Percentiles rank a stretch among this genome's conserved stretches.
Conservation (phyloP, 2,113 vertebrate genomes). For the Daboia siamensis region DNA sequence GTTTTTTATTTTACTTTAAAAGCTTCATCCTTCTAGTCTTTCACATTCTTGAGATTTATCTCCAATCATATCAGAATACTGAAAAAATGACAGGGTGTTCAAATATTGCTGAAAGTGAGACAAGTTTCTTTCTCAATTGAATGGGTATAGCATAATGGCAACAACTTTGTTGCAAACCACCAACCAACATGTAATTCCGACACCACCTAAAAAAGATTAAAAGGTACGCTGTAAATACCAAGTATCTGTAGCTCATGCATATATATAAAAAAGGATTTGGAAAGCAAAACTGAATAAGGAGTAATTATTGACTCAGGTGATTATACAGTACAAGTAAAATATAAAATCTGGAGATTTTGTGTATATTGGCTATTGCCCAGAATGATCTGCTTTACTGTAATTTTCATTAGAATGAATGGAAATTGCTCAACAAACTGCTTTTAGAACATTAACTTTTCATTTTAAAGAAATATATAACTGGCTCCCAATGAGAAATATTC, state of each 20-base stretch:
- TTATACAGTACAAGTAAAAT: fast-evolving
- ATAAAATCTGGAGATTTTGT: neutral
- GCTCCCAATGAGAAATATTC: neutral
- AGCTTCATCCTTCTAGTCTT: neutral
- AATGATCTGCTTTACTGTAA: neutral
- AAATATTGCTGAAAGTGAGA: neutral
- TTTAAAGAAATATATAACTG: neutral
- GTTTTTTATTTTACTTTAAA: neutral
- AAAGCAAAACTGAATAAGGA: neutral
- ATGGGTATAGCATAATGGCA: slow-evolving; percentile 81
- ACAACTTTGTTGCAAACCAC: slow-evolving; percentile 98
- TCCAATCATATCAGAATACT: neutral
- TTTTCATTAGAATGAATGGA: neutral
- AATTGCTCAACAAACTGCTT: neutral
- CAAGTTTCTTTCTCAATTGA: slow-evolving; percentile 74
- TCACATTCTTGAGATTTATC: neutral
- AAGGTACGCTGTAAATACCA: fast-evolving
- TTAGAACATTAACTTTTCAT: neutral
- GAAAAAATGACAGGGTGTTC: neutral
- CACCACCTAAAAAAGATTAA: slow-evolving; percentile 80
- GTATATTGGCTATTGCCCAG: neutral
- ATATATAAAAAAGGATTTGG: neutral
- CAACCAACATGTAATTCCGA: slow-evolving; percentile 97
- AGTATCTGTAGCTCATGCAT: neutral
- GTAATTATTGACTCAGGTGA: neutral